A percentile compares a stretch with the other conserved stretches of the same genome.
Conservation (phyloP, 2,888 invertebrate genomes). For the Eupithecia inturbata region DNA sequence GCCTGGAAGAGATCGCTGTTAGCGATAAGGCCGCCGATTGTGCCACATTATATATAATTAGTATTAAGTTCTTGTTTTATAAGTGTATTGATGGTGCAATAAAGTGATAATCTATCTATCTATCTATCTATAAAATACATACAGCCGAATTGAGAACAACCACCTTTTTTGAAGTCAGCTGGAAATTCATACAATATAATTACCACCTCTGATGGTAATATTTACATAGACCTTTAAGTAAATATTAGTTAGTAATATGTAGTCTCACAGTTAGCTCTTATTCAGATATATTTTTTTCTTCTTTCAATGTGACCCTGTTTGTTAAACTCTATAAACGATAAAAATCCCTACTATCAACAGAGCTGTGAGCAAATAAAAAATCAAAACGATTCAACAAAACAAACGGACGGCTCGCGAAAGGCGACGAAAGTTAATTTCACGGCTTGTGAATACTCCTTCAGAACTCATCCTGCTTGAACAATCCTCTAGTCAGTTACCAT, state of each 20-base stretch:
- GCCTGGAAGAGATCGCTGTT: too few species aligned
- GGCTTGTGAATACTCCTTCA: conserved; percentile 78
- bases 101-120: too few species aligned
- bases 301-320: not conserved
- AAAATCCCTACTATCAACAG: conserved; percentile 26
- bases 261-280: not conserved
- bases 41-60: too few species aligned
- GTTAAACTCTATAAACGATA: not conserved
- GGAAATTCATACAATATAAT: too few species aligned
- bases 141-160: not conserved
- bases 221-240: too few species aligned
- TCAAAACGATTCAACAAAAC: conserved; percentile 66
- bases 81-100: too few species aligned
- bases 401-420: conserved; percentile 72
- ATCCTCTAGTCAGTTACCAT: conserved; percentile 72
- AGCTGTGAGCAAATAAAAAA: conserved; percentile 54
- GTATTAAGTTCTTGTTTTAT: too few species aligned
- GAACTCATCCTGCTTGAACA: conserved; percentile 79
- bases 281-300: not conserved
- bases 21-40: too few species aligned
- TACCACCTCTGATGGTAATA: too few species aligned
- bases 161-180: not conserved
- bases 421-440: conserved; percentile 82
- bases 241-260: not conserved
- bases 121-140: too few species aligned